These are phyloP conservation scores for Acanthurus tractus DNA, from an alignment of 2,797 vertebrate genomes.

Conservation along the genomic window DNA sequence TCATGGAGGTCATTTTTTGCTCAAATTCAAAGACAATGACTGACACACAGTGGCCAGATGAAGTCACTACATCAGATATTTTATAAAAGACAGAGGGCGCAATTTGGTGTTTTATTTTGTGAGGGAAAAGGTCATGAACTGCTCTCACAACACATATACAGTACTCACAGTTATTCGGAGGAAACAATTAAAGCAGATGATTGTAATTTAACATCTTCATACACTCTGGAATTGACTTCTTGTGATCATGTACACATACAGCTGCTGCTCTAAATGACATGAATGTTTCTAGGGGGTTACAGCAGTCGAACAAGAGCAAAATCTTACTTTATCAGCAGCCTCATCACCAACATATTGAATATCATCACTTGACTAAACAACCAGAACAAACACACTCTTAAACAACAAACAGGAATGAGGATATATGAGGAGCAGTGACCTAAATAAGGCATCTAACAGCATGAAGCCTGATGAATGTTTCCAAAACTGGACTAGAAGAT, in stretches of 20 bases:
- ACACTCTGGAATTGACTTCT: conserved; percentile 1
- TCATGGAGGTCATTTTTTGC: conserved; percentile 60
- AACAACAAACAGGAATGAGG: not conserved
- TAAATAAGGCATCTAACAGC: not conserved
- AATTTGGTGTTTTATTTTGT: not conserved
- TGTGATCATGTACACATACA: not conserved
- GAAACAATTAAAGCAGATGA: not conserved
- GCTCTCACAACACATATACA: not conserved
- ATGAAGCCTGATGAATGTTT: not conserved
- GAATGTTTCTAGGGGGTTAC: conserved; percentile 7
- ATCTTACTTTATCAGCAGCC: conserved; percentile 11
- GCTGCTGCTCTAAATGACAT: not conserved
- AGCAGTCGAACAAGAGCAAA: conserved; percentile 15
- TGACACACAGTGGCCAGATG: conserved; percentile 49
- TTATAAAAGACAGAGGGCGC: conserved; percentile 10
- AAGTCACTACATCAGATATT: conserved; percentile 29
- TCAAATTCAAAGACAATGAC: not conserved
- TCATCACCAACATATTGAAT: conserved; percentile 6
- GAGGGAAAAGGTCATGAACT: not conserved
- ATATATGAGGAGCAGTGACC: not conserved
- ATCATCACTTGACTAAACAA: not conserved
- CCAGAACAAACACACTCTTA: not conserved
- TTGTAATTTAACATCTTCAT: conserved; percentile 4
- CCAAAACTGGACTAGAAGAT: not conserved
- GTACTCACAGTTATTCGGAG: not conserved